phyloP scores from a whole-genome alignment of 2,888 invertebrate genomes.

The Leucoma salicis region DNA sequence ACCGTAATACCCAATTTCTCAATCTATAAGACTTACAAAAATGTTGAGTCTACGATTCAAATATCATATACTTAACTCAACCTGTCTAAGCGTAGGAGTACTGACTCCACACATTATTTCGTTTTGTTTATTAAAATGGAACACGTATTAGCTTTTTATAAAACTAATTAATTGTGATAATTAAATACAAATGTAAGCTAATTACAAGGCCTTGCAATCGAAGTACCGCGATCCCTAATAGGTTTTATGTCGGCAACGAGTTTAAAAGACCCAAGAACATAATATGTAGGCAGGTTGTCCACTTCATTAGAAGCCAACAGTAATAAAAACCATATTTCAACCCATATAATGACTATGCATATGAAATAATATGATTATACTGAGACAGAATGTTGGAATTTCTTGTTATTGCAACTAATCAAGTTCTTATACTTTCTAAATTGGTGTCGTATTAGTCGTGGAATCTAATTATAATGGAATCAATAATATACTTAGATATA shows the following conservation, averaged over 20 bases:
- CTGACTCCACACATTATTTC: too few relatives aligned
- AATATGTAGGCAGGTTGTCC: slow-evolving; percentile 18
- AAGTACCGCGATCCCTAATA: slow-evolving; percentile 26
- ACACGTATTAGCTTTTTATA: slow-evolving; percentile 37
- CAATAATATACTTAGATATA: too few relatives aligned
- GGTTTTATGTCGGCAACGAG: slow-evolving; percentile 24
- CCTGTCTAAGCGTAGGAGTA: too few relatives aligned
- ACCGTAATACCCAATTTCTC: too few relatives aligned
- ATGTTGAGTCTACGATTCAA: too few relatives aligned
- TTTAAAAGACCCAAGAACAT: slow-evolving; percentile 18
- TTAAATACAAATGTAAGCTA: slow-evolving; percentile 54
- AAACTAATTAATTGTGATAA: slow-evolving; percentile 35
- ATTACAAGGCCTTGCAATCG: slow-evolving; percentile 47
- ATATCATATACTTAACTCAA: too few relatives aligned
- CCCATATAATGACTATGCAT: slow-evolving; percentile 35
- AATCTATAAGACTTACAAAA: too few relatives aligned
- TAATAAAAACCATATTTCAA: slow-evolving; percentile 41
- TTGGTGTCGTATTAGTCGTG: too few relatives aligned
- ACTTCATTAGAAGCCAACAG: slow-evolving; percentile 39
- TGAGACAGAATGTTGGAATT: slow-evolving; percentile 14
- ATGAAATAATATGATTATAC: slow-evolving; percentile 26
- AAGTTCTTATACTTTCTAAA: too few relatives aligned
- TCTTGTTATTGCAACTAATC: slow-evolving; percentile 26
- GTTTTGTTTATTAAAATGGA: too few relatives aligned
- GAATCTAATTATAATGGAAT: too few relatives aligned